Conservation (phyloP, 2,797 vertebrate species). For the Eulemur mongoz region DNA sequence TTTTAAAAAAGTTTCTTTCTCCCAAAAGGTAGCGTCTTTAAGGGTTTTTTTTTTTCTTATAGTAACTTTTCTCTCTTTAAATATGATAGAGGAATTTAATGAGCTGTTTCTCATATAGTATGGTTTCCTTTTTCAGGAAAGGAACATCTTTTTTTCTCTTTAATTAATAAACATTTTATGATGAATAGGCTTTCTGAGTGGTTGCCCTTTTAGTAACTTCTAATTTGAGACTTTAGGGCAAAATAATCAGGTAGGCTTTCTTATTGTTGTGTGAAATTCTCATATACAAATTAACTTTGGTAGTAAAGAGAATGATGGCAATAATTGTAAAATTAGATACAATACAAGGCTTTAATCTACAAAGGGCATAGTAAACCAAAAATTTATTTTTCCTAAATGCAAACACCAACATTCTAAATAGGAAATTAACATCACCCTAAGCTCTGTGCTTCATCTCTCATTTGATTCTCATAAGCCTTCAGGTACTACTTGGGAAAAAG, state of each 20-base stretch:
- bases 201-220: not conserved
- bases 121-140: not conserved
- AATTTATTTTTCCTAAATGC: not conserved
- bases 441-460: not conserved
- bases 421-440: not conserved
- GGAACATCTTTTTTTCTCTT: not conserved
- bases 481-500: not conserved
- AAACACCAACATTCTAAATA: not conserved
- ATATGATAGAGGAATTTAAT: not conserved
- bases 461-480: not conserved
- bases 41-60: not conserved
- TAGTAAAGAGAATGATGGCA: not conserved
- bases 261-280: not conserved
- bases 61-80: not conserved
- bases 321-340: not conserved
- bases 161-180: not conserved
- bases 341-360: not conserved
- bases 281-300: not conserved
- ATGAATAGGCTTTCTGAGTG: not conserved
- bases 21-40: not conserved
- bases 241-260: not conserved
- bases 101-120: not conserved
- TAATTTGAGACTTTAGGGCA: not conserved
- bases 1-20: slow-evolving; percentile 37
- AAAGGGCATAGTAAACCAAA: not conserved